A percentile compares a stretch with the other conserved stretches of the same genome.
Conservation (phyloP, 2,888 invertebrate species). For the Drosophila trichaetosa region DNA sequence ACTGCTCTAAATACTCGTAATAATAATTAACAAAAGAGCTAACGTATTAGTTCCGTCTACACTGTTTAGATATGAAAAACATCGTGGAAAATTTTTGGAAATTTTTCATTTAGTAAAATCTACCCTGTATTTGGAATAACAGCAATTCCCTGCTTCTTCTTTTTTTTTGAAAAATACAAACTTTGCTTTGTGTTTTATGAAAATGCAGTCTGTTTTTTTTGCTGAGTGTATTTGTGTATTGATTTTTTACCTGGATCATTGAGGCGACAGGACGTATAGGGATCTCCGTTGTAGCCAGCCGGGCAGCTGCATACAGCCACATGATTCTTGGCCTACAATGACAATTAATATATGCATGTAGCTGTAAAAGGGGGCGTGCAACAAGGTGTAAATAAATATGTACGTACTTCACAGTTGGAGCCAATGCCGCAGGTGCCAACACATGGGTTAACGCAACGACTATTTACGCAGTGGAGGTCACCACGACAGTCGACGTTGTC, state of each 20-base stretch:
- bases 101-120: neutral
- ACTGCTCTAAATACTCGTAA: neutral
- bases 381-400: neutral
- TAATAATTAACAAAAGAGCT: neutral
- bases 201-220: neutral
- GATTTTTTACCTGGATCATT: constrained; percentile 90
- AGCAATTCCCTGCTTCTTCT: neutral
- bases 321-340: constrained; percentile 88
- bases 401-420: constrained; percentile 90
- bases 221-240: neutral
- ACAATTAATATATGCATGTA: neutral
- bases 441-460: constrained; percentile 92
- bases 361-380: neutral
- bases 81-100: fast-evolving
- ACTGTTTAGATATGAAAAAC: neutral
- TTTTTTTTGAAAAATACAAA: neutral
- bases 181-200: neutral
- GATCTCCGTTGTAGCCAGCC: constrained; percentile 91
- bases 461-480: constrained; percentile 90
- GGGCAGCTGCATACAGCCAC: constrained; percentile 92
- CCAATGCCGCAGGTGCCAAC: constrained; percentile 90
- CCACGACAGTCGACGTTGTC: constrained; percentile 91
- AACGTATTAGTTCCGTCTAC: neutral
- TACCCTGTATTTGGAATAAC: neutral
- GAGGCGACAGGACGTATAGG: constrained; percentile 89